Base-by-base conservation (phyloP, 1,140 invertebrate genomes). In the Ylistrum balloti region DNA sequence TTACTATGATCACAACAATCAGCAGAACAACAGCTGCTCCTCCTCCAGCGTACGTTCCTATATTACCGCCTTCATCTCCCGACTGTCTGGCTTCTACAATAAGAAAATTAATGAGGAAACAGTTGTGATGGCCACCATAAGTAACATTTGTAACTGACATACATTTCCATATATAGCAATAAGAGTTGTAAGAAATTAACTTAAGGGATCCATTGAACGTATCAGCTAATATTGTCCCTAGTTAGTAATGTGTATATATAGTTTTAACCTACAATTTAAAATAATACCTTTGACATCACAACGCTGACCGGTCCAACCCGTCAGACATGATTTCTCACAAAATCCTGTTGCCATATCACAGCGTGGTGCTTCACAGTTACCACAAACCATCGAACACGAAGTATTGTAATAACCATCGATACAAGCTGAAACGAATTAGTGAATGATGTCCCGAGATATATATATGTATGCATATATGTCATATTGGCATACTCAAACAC, bases 211-310 rank as follows among this genome's bases (percentile, higher is more conserved):
- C n/a, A n/a, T n/a, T n/a, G n/a, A n/a, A n/a, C n/a, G n/a, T n/a
- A n/a, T n/a, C n/a, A n/a, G n/a, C n/a, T n/a, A n/a, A n/a, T n/a
- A n/a, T n/a, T n/a, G n/a, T n/a, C n/a, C n/a, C n/a, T n/a, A n/a
- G n/a, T n/a, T n/a, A n/a, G n/a, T n/a, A n/a, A n/a, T n/a, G n/a
- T n/a, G n/a, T n/a, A n/a, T n/a, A n/a, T n/a, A n/a, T n/a, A n/a
- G n/a, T n/a, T n/a, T n/a, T n/a, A n/a, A n/a, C n/a, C n/a, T n/a
- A n/a, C n/a, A n/a, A n/a, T n/a, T n/a, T n/a, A n/a, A n/a, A n/a
- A n/a, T n/a, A n/a, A n/a, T n/a, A 74, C 56, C 56, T 74, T 74
- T 74, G 56, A 74, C 56, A 2, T 74, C 56, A 74, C 56, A 74
- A 9, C 56, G 56, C 28, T 74, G 56, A 28, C 56, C 56, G 17